Evolutionary conservation across 2,888 invertebrate species (phyloP), one percentile per base, ranked within the genome.

Genomic region (Ornithoptera priamus): DNA sequence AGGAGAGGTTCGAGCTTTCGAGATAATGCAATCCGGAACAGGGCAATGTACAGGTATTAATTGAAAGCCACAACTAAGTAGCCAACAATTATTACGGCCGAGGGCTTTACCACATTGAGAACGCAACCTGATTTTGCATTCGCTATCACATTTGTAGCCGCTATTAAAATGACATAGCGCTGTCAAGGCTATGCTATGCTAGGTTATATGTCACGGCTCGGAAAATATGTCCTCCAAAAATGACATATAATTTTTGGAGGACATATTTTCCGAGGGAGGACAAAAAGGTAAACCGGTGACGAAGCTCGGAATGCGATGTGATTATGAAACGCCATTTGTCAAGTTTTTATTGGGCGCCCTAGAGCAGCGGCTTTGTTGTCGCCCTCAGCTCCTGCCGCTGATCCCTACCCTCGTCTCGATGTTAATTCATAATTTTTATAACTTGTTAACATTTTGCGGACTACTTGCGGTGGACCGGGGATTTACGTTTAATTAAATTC

Each of bases 311-410:
- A 92, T 92, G 91, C 88, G 85, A 80, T 81, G 85, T 87, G 89
- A 92, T 92, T 92, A 92, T 92, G 92, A 89, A 90, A 89, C 87
- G 86, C 91, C 90, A 92, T 92, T 93, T 92, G 92, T 92, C 92
- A 92, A 92, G 90, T 92, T 92, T 93, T 92, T 93, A 92, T 92
- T 92, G 89, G 90, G 85, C 86, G 80, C 90, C 90, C 90, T 81
- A 83, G 82, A 87, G 85, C 81, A 83, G 76, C 81, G 77, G 76
- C 88, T 88, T 91, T 91, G 91, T 91, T 82, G 83, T 76, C 75
- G 74, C 76, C 76, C 80, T 77, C 75, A 72, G 74, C 74, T 73
- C 65, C 74, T 75, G 77, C 74, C 76, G 50, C 77, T 75, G 77
- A 78, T 74, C 81, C 77, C 81, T 83, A 88, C 90, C 90, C 90